Conservation (phyloP, 2,797 vertebrate genomes). For the Cossypha niveicapilla region DNA sequence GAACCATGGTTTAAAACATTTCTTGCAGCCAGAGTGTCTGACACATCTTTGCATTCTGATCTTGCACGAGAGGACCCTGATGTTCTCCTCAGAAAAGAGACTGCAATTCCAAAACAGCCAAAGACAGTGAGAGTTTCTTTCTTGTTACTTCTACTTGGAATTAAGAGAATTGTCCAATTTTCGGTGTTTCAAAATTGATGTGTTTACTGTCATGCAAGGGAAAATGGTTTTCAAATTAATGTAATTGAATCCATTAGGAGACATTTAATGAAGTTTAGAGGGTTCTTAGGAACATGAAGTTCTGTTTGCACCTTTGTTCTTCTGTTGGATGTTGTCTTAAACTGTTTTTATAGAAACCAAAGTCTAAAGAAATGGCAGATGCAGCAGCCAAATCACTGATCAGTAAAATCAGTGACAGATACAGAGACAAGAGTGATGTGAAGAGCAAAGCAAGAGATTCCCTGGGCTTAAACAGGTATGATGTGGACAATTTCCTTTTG, state of each 20-base stretch:
- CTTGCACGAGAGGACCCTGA: constrained; percentile 1
- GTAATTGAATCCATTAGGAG: not conserved
- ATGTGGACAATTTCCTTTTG: not conserved
- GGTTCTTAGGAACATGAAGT: not conserved
- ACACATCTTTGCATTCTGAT: constrained; percentile 44
- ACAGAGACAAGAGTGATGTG: constrained; percentile 32
- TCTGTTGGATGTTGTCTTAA: not conserved
- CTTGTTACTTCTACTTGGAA: not conserved
- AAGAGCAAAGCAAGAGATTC: constrained; percentile 52
- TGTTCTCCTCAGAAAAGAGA: constrained; percentile 26
- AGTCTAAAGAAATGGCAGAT: constrained; percentile 61
- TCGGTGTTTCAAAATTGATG: not conserved
- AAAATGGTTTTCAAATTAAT: not conserved
- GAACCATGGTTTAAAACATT: constrained; percentile 44
- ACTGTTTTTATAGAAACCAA: constrained; percentile 69
- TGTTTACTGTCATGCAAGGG: not conserved
- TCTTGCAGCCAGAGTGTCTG: constrained; percentile 43
- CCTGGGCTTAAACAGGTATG: constrained; percentile 55
- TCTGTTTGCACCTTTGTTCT: not conserved
- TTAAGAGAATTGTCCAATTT: not conserved
- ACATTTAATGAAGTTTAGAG: not conserved
- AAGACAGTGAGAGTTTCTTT: constrained; percentile 17
- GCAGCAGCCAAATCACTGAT: constrained; percentile 71
- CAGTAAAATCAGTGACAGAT: constrained; percentile 72
- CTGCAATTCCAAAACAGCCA: constrained; percentile 11